A percentile compares a stretch with the other conserved stretches of the same genome.
Evolutionary conservation across 2,888 invertebrate genomes (phyloP).

Genomic region (Macrosiphum euphorbiae): DNA sequence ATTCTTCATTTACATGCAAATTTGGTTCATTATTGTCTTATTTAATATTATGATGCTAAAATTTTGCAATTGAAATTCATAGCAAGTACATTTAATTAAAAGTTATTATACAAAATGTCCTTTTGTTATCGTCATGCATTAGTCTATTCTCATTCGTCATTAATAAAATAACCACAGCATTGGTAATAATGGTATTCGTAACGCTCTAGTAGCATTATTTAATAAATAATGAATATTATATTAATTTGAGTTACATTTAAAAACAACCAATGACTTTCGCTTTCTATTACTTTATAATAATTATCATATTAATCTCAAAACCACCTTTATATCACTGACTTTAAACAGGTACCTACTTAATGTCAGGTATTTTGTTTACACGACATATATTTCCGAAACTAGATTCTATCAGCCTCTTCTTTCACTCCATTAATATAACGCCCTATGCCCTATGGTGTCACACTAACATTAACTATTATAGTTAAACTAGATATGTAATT

Average conservation of each 20-base stretch:
- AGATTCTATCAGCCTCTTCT: background rate
- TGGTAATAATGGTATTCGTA: background rate
- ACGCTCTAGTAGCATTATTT: background rate
- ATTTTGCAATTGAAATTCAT: constrained; percentile 49
- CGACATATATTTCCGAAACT: background rate
- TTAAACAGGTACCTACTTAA: background rate
- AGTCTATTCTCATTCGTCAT: background rate
- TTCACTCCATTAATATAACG: background rate
- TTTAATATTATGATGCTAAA: constrained; percentile 12
- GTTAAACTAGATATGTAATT: background rate
- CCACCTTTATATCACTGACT: background rate
- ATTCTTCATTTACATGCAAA: constrained; percentile 48
- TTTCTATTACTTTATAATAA: background rate
- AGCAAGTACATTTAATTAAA: constrained; percentile 27
- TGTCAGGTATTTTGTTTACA: background rate
- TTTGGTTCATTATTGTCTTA: constrained; percentile 40
- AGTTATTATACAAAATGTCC: background rate
- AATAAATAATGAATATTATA: background rate
- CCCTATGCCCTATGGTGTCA: background rate
- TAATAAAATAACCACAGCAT: background rate
- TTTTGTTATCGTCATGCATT: constrained; percentile 22
- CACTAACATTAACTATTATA: background rate
- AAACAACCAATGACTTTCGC: background rate
- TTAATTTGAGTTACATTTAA: background rate
- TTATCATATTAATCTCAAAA: background rate